Percentiles rank a stretch among this genome's conserved stretches.
Conservation (phyloP, 1,140 invertebrate genomes). For the Caenorhabditis briggsae region DNA sequence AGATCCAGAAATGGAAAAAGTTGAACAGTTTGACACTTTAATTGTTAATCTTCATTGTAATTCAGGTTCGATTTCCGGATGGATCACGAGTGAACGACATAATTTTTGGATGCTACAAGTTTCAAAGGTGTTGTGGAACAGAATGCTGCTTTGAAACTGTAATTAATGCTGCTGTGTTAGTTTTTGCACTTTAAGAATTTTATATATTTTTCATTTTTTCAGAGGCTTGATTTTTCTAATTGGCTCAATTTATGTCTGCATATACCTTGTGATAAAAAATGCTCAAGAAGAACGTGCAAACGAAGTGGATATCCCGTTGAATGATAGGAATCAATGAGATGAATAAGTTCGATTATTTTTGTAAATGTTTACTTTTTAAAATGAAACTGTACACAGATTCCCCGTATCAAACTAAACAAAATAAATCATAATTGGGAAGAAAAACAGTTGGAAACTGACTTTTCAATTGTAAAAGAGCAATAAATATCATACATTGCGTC, state of each 20-base stretch:
- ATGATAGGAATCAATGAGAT: background rate
- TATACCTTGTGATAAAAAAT: background rate
- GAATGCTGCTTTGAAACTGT: constrained; percentile 26
- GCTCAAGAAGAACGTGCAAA: background rate
- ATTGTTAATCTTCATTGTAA: background rate
- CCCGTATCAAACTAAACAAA: background rate
- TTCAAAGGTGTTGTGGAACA: constrained; percentile 9
- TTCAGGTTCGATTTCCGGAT: background rate
- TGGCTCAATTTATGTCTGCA: background rate
- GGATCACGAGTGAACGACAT: background rate
- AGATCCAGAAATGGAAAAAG: background rate
- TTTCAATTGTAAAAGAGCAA: constrained; percentile 32
- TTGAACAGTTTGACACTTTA: background rate
- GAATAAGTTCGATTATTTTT: background rate
- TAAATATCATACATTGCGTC: constrained; percentile 33
- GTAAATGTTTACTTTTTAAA: no score
- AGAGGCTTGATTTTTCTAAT: background rate
- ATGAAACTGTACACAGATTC: background rate
- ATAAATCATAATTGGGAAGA: background rate
- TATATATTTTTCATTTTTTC: background rate
- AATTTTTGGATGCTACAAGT: background rate
- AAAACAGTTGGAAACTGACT: background rate
- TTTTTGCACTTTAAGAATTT: background rate
- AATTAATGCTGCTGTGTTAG: background rate
- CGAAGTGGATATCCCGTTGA: background rate